Evolutionary conservation across 1,140 invertebrate genomes (phyloP).

Genomic region (Lycorma delicatula): DNA sequence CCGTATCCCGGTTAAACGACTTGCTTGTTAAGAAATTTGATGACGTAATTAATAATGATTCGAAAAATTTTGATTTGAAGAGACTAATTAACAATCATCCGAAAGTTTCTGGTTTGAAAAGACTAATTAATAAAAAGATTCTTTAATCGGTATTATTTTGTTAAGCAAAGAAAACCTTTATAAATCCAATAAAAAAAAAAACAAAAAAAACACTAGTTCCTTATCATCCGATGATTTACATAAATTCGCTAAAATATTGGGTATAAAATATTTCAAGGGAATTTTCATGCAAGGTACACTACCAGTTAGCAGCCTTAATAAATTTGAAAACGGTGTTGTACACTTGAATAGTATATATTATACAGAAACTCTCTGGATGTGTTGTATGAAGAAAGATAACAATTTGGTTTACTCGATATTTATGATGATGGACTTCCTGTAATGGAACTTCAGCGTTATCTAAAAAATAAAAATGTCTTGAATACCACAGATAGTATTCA

Average conservation of each 20-base stretch:
- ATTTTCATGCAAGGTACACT: neutral
- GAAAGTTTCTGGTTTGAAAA: neutral
- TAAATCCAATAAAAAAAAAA: too few relatives aligned
- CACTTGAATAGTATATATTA: neutral
- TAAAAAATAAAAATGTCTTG: too few relatives aligned
- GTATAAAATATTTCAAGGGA: constrained; percentile 1
- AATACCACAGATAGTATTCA: too few relatives aligned
- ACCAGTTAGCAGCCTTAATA: neutral
- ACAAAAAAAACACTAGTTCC: neutral
- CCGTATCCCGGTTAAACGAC: neutral
- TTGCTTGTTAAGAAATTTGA: neutral
- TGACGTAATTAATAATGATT: neutral
- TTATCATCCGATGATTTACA: neutral
- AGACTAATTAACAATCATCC: constrained; percentile 2
- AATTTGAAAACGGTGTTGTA: neutral
- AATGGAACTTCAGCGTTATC: neutral
- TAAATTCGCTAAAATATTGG: neutral
- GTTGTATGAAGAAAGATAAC: neutral
- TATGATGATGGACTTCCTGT: neutral
- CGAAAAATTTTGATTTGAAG: neutral
- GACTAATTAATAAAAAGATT: too few relatives aligned
- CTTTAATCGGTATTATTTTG: too few relatives aligned
- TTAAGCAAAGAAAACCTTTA: too few relatives aligned
- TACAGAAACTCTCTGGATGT: neutral
- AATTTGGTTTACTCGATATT: neutral